Base-by-base conservation (phyloP, 2,888 invertebrate species). In the Micoletzkya japonica region DNA sequence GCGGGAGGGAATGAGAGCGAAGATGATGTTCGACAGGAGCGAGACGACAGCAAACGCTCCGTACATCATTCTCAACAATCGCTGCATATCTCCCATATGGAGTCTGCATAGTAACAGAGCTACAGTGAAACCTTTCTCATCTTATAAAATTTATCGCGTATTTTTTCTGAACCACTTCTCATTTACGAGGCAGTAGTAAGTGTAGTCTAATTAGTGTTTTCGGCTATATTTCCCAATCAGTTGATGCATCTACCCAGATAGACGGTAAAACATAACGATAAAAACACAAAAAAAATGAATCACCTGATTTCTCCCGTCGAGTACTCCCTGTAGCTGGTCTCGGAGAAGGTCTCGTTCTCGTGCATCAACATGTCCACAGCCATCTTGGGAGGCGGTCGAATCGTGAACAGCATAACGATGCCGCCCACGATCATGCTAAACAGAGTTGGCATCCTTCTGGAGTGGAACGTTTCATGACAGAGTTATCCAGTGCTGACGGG, bases 11-110 rank as follows among this genome's bases (percentile, higher is more conserved):
- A 73, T 52, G 44, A 63, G 56, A 26, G 61, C 60, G 57, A 70
- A 73, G 14, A 70, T 66, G 28, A 73, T 49, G 44, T 70, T 70
- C 1, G 72, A 60, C 2, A 70, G 4, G 7, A 73, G 20, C 7
- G 70, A 60, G 32, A 68, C 66, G 0, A 44, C 60, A 1, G 70
- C 52, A 17, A 73, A 67, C 0, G 72, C 67, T 0, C 70, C 67
- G 58, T 56, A 73, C 60, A 70, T 66, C 4, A 70, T 30, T 32
- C 64, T 66, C 37, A 24, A 63, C 26, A 1, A 3, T 20, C n/a
- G n/a, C n/a, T n/a, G n/a, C n/a, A n/a, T n/a, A n/a, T n/a, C n/a
- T n/a, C n/a, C n/a, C n/a, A n/a, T n/a, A n/a, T n/a, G n/a, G n/a
- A n/a, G n/a, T n/a, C n/a, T n/a, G n/a, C n/a, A n/a, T n/a, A n/a